Percentiles rank a stretch among this genome's conserved stretches.
Conservation (phyloP, 2,113 vertebrate species). For the Setophaga kirtlandii region DNA sequence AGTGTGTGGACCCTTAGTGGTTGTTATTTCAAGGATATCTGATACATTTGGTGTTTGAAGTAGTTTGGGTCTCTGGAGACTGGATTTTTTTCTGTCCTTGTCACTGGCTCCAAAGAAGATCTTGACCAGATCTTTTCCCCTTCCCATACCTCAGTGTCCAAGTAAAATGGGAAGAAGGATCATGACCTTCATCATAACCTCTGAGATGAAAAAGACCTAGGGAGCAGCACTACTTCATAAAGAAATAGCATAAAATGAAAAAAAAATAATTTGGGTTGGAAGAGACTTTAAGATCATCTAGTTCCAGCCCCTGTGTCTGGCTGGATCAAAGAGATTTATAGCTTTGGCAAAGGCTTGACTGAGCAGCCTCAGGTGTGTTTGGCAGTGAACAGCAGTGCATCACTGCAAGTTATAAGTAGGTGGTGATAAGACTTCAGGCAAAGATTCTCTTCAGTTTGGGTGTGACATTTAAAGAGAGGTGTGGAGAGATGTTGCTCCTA, state of each 20-base stretch:
- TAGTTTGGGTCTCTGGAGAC: neutral
- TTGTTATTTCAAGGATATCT: neutral
- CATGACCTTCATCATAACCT: neutral
- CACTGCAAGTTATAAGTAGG: neutral
- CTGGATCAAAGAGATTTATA: neutral
- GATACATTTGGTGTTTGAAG: neutral
- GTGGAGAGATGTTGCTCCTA: neutral
- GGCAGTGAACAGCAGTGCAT: neutral
- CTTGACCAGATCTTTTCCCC: neutral
- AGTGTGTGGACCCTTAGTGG: neutral
- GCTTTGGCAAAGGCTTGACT: neutral
- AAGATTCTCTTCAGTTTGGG: neutral
- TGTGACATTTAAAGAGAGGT: neutral
- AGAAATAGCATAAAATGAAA: neutral
- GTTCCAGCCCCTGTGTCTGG: neutral
- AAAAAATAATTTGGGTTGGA: neutral
- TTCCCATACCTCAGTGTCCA: neutral
- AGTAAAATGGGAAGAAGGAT: neutral
- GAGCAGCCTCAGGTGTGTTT: neutral
- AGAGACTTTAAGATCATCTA: neutral
- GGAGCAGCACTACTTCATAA: neutral
- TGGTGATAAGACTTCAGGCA: neutral
- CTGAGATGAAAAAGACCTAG: neutral
- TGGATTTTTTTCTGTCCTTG: neutral
- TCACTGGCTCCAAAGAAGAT: neutral